Evolutionary conservation across 2,113 vertebrate genomes (phyloP).

Genomic region (Fulica atra): DNA sequence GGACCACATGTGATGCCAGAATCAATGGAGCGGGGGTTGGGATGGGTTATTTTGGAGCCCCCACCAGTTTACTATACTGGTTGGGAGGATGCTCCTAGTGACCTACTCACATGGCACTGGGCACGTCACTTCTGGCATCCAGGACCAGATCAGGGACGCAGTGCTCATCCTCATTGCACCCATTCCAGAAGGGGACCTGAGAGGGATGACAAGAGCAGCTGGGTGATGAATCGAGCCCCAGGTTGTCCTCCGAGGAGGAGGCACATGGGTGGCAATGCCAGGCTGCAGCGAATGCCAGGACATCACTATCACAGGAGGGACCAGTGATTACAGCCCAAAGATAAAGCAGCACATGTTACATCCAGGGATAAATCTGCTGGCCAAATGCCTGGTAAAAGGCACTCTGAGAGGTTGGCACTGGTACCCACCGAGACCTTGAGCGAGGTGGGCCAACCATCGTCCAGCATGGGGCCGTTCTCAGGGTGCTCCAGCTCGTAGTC

Average conservation of each 20-base stretch:
- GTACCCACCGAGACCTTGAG: conserved; percentile 83
- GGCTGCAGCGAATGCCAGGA: neutral
- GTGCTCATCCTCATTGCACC: conserved; percentile 94
- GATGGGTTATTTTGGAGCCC: neutral
- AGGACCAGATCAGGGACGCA: conserved; percentile 91
- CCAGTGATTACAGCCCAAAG: neutral
- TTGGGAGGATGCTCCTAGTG: neutral
- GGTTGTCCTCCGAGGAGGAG: neutral
- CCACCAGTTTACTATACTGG: rapidly evolving
- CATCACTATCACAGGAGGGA: rapidly evolving
- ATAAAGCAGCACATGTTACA: neutral
- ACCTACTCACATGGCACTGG: conserved; percentile 84
- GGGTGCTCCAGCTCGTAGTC: conserved; percentile 83
- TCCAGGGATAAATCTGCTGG: neutral
- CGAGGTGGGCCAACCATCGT: conserved; percentile 89
- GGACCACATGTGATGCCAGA: rapidly evolving
- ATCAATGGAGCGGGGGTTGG: rapidly evolving
- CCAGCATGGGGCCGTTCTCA: conserved; percentile 80
- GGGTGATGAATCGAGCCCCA: rapidly evolving
- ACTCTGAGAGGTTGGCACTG: neutral
- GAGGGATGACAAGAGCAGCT: neutral
- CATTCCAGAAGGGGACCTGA: conserved; percentile 96
- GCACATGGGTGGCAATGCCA: rapidly evolving
- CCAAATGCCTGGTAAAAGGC: neutral
- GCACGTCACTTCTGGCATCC: conserved; percentile 86